A percentile compares a stretch with the other conserved stretches of the same genome.
These are phyloP conservation scores for Gallinago media DNA, from an alignment of 2,113 vertebrate species.

Conservation along the genomic window DNA sequence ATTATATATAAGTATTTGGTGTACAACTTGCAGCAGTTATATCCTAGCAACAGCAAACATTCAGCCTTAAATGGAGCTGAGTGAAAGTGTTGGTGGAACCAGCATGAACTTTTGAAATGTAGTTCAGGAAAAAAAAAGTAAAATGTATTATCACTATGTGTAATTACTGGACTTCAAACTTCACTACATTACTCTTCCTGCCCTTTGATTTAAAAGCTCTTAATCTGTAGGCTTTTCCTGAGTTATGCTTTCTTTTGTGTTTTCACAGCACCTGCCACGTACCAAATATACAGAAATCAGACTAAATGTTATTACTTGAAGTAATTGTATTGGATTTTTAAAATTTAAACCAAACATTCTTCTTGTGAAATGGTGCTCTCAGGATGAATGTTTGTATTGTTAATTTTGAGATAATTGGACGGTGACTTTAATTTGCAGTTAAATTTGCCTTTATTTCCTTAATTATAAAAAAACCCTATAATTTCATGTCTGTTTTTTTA, in stretches of 20 bases:
- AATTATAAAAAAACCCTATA: background rate
- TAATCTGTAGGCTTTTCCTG: background rate
- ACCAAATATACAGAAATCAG: background rate
- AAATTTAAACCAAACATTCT: background rate
- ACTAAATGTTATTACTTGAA: background rate
- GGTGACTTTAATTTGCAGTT: background rate
- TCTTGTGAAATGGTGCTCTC: background rate
- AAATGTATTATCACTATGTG: background rate
- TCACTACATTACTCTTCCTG: background rate
- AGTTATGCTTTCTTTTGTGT: background rate
- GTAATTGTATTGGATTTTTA: background rate
- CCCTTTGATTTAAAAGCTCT: background rate
- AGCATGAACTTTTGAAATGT: background rate
- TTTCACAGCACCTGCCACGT: background rate
- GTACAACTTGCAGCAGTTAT: background rate
- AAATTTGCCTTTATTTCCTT: background rate
- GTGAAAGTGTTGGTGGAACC: background rate
- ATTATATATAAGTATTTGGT: background rate
- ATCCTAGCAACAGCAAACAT: slow-evolving; percentile 42
- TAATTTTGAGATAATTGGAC: background rate
- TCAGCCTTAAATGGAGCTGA: background rate
- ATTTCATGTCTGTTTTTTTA: background rate
- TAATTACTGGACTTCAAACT: background rate
- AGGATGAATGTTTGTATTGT: background rate
- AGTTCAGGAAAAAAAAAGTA: background rate